Base-by-base conservation (phyloP, 2,888 invertebrate species). In the Epirrhoe tristata region DNA sequence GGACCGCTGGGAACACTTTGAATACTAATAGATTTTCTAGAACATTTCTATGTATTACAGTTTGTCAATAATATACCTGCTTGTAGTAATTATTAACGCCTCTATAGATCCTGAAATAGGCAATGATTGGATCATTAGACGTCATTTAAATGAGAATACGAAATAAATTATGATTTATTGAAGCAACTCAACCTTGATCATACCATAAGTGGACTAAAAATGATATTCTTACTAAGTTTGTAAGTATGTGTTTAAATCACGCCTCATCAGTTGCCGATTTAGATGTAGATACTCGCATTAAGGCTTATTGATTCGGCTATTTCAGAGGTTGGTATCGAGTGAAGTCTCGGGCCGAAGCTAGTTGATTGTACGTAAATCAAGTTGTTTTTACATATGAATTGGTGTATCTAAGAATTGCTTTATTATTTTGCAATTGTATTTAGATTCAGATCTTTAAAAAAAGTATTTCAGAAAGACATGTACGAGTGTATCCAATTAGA, bases 81-180 rank as follows among this genome's bases (percentile, higher is more conserved):
- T n/a, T n/a, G n/a, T n/a, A n/a, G n/a, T n/a, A n/a, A n/a, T n/a
- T n/a, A n/a, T n/a, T n/a, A n/a, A n/a, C n/a, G n/a, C n/a, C 54
- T 59, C 48, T 55, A 62, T 48, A 32, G 34, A 55, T n/a, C 14
- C 54, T 48, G 46, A 39, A 54, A 58, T 50, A 48, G 50, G 54
- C 50, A 58, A 39, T 58, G 24, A 64, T 58, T 58, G 34, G 53
- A 58, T 58, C 54, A 58, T 58, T 64, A 54, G 46, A 48, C 58
- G 53, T 50, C 31, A 59, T 39, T 59, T 51, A 17, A 65, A 59
- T 65, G 55, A 59, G 55, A 48, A 48, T 54, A 48, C 46, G 48
- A 65, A 59, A 48, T 55, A 48, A 51, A 65, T 54, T n/a, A 54
- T 59, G 17, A 65, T 59, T 59, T 59, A 65, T 53, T 34, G 16